A percentile compares a stretch with the other conserved stretches of the same genome.
These are phyloP conservation scores for Ramphastos sulfuratus DNA, from an alignment of 2,113 vertebrate species.

Conservation along the genomic window DNA sequence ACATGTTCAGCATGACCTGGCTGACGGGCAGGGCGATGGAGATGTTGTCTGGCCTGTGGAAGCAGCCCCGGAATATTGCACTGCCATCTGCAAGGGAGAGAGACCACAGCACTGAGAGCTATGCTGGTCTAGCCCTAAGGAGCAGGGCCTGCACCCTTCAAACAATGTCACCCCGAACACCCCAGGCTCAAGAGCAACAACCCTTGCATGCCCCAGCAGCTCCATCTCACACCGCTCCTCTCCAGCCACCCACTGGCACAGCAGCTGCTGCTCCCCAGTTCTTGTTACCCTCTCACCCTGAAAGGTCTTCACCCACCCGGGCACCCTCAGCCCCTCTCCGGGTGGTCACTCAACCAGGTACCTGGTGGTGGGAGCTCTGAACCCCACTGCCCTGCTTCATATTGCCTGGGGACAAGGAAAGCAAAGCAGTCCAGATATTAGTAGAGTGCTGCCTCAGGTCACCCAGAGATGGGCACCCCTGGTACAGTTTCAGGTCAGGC, in stretches of 20 bases:
- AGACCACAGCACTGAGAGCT: rapidly evolving
- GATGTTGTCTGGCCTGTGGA: constrained; percentile 86
- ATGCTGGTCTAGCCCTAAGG: rapidly evolving
- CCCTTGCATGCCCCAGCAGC: rapidly evolving
- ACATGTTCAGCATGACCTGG: constrained; percentile 83
- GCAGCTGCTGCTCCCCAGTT: neutral
- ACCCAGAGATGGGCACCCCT: too few relatives aligned
- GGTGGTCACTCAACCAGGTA: neutral
- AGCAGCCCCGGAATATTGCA: constrained; percentile 94
- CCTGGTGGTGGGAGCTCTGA: neutral
- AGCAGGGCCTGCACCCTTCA: neutral
- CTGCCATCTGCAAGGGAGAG: constrained; percentile 85
- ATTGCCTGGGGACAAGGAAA: neutral
- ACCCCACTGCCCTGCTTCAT: neutral
- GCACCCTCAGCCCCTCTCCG: neutral
- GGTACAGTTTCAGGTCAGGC: too few relatives aligned
- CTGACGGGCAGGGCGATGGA: constrained; percentile 87
- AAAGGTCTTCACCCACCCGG: rapidly evolving
- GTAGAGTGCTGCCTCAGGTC: neutral
- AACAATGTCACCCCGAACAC: rapidly evolving
- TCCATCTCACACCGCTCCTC: rapidly evolving
- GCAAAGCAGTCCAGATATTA: neutral
- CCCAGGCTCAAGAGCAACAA: neutral
- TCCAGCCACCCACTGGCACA: rapidly evolving
- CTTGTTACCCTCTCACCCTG: neutral